Evolutionary conservation across 2,113 vertebrate species (phyloP).

Genomic region (Labeo catla): DNA sequence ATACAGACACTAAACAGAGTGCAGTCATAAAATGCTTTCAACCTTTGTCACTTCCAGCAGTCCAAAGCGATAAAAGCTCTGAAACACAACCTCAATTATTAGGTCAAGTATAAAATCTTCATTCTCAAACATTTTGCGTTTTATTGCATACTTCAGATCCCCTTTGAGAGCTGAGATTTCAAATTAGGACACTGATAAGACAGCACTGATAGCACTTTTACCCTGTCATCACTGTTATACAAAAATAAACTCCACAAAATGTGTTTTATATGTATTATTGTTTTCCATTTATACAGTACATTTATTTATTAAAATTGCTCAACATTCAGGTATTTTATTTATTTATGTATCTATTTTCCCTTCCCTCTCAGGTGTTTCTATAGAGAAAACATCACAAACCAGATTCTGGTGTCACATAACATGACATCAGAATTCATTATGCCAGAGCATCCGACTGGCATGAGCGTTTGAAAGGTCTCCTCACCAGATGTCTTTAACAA

Average conservation of each 20-base stretch:
- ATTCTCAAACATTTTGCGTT: not conserved
- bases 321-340: too few species aligned
- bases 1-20: slow-evolving; percentile 2
- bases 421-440: not conserved
- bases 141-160: slow-evolving; percentile 1
- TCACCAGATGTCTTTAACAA: not conserved
- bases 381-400: not conserved
- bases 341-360: too few species aligned
- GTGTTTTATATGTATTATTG: not conserved
- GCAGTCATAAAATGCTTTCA: slow-evolving; percentile 10
- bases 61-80: not conserved
- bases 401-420: not conserved
- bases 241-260: not conserved
- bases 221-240: not conserved
- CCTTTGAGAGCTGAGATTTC: slow-evolving; percentile 10
- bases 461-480: not conserved
- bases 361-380: too few species aligned
- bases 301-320: too few species aligned
- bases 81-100: slow-evolving; percentile 25
- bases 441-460: not conserved
- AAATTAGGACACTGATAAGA: slow-evolving; percentile 1
- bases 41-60: slow-evolving; percentile 7
- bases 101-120: slow-evolving; percentile 2
- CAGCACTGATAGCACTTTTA: not conserved
- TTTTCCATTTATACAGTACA: not conserved